phyloP scores from a whole-genome alignment of 2,888 invertebrate species.

The Bimastos eiseni region DNA sequence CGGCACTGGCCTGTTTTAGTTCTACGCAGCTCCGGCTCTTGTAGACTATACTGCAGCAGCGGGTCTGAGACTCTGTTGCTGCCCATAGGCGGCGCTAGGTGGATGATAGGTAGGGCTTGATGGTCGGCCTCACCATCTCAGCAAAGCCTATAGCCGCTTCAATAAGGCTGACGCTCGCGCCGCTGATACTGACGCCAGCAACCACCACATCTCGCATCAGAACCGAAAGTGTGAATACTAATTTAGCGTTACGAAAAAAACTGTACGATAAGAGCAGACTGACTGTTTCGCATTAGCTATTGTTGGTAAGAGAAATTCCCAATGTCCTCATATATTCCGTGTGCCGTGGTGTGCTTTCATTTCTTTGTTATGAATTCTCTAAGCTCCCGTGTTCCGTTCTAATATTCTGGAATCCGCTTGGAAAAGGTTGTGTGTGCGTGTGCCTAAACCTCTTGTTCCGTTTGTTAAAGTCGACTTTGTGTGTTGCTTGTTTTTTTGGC shows the following conservation, averaged over 20 bases:
- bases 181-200: neutral
- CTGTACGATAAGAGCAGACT: neutral
- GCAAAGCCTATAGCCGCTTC: neutral
- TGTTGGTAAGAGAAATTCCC: constrained; percentile 13
- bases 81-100: neutral
- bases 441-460: neutral
- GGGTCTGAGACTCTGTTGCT: neutral
- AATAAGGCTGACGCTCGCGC: neutral
- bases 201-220: neutral
- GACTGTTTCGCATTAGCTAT: neutral
- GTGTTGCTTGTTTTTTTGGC: neutral
- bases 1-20: neutral
- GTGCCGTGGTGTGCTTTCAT: neutral
- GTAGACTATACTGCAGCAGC: neutral
- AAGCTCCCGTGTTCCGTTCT: constrained; percentile 4
- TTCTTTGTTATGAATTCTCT: neutral
- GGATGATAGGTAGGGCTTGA: neutral
- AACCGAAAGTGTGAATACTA: neutral
- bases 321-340: neutral
- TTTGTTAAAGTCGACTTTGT: neutral
- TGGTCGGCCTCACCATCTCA: neutral
- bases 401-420: neutral
- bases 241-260: constrained; percentile 9
- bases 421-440: neutral
- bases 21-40: neutral